Percentiles rank a stretch among this genome's conserved stretches.
phyloP scores from a whole-genome alignment of 2,113 vertebrate species.

The Anoplopoma fimbria region DNA sequence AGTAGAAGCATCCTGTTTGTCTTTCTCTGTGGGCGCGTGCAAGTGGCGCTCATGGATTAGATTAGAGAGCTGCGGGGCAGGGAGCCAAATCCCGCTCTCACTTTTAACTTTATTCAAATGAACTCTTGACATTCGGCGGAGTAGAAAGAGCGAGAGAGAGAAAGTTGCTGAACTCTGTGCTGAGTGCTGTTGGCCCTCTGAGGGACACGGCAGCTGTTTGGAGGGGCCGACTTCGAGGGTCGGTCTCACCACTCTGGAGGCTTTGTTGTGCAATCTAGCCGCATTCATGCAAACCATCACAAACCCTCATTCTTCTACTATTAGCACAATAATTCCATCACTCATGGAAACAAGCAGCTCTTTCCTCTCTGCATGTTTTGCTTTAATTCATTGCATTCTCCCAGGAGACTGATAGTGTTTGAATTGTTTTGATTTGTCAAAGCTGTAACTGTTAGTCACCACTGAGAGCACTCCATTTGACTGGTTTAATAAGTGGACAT shows the following conservation, averaged over 20 bases:
- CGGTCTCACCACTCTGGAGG: conserved; percentile 43
- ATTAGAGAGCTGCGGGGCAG: conserved; percentile 53
- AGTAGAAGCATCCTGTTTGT: conserved; percentile 78
- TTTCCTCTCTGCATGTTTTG: conserved; percentile 56
- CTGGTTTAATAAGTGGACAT: conserved; percentile 14
- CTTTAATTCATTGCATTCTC: conserved; percentile 37
- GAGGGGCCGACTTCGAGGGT: conserved; percentile 35
- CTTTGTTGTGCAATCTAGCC: conserved; percentile 60
- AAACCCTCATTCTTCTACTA: conserved; percentile 47
- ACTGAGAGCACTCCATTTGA: conserved; percentile 31
- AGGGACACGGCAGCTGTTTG: conserved; percentile 64
- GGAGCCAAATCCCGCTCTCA: conserved; percentile 51
- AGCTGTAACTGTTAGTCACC: conserved; percentile 47
- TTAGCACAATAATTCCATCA: conserved; percentile 45
- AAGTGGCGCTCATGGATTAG: conserved; percentile 52
- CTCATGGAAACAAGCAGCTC: conserved; percentile 58
- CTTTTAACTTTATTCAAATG: conserved; percentile 75
- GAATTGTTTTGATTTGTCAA: conserved; percentile 44
- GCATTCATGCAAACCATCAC: conserved; percentile 50
- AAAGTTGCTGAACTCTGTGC: conserved; percentile 49
- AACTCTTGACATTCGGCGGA: conserved; percentile 62
- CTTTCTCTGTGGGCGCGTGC: conserved; percentile 57
- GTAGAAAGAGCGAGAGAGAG: conserved; percentile 39
- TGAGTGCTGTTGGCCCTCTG: conserved; percentile 35
- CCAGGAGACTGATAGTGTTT: conserved; percentile 42